Evolutionary conservation across 2,113 vertebrate genomes (phyloP), one percentile per base, ranked within the genome.

Genomic region (Melanocharis versteri): DNA sequence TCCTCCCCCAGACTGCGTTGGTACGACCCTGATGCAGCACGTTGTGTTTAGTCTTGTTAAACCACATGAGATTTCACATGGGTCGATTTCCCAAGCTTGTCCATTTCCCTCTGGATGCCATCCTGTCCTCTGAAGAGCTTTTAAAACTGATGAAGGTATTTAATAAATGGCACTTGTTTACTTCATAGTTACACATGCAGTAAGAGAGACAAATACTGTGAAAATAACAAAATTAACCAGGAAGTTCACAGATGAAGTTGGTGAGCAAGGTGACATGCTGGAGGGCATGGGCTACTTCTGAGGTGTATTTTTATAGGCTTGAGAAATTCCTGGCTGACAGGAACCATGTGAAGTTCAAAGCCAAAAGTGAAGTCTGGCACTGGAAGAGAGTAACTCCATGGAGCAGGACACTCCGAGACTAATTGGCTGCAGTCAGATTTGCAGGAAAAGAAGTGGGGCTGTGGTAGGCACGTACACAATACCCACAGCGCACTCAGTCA

Each of bases 61-160:
- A 47, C 4, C 21, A 18, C 20, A 15, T 26, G 11, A 45, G 9
- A 68, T 68, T 40, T 53, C 39, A n/a, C 2, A 1, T 1, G 2
- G 17, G 24, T 21, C 24, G 24, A 40, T 37, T 60, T 40, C 30
- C 33, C 18, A 13, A 50, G 22, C 15, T 35, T 68, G n/a, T 22
- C 30, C 14, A 54, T 21, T n/a, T 19, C 8, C n/a, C 28, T 45
- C 30, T 51, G 23, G n/a, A 75, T 53, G 61, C 11, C 45, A 75
- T 51, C 16, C 7, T 35, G 16, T 7, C 19, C 13, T 87, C 26
- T 1, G 0, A 81, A 71, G 2, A 68, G 62, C 35, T 80, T 86
- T 66, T 42, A 79, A 42, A 93, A 61, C 4, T 47, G 8, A 65
- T 35, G 8, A 69, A 51, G 8, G 3, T 47, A 33, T 47, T 76